Conservation (phyloP, 2,888 invertebrate genomes). For the Nebria brevicollis region DNA sequence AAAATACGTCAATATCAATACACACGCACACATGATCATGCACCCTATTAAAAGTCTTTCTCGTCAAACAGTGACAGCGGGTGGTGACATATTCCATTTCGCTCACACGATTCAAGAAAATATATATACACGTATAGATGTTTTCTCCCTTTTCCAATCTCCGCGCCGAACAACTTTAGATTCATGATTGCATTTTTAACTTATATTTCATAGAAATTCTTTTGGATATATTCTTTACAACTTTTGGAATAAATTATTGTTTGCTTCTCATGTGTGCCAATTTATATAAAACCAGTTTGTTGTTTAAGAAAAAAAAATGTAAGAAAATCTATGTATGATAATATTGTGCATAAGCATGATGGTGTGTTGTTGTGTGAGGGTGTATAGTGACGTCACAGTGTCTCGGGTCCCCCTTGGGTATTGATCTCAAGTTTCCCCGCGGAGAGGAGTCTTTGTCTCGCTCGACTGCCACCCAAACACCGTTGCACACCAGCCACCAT, state of each 20-base stretch:
- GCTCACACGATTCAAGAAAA: not conserved
- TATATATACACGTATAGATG: not conserved
- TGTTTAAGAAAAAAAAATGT: not conserved
- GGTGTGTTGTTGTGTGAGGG: slow-evolving; percentile 20
- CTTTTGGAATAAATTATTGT: too few species aligned
- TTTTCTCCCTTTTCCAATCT: too few species aligned
- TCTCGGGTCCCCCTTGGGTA: slow-evolving; percentile 55
- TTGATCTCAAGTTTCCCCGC: slow-evolving; percentile 55
- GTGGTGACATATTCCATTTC: not conserved
- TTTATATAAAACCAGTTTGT: not conserved
- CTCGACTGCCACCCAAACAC: slow-evolving; percentile 50
- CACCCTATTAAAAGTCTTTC: slow-evolving; percentile 17
- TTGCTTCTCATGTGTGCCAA: too few species aligned
- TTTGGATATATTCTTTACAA: too few species aligned
- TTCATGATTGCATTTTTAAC: too few species aligned
- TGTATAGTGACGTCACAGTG: slow-evolving; percentile 55
- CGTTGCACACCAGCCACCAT: slow-evolving; percentile 11
- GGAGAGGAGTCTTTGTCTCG: slow-evolving; percentile 53
- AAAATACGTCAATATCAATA: slow-evolving; percentile 9
- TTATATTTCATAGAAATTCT: too few species aligned
- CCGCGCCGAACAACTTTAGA: too few species aligned
- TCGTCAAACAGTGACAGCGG: slow-evolving; percentile 28
- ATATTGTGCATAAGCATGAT: not conserved
- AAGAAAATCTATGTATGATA: not conserved
- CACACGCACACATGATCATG: not conserved